Evolutionary conservation across 1,140 invertebrate genomes (phyloP), one percentile per base, ranked within the genome.

Genomic region (Holotrichia oblita): DNA sequence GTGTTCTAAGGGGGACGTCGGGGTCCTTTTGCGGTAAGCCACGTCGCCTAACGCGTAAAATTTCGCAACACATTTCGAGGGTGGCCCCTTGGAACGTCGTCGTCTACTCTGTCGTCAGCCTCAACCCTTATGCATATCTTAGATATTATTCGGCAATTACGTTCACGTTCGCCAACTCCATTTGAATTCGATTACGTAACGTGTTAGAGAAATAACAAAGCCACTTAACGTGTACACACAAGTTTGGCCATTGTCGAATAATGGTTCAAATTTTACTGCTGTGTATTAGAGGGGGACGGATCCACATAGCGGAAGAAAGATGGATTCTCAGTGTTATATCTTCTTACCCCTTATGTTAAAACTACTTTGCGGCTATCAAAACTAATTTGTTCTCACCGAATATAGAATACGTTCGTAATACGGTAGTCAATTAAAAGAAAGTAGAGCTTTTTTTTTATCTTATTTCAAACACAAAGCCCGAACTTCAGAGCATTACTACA

Each of bases 131-230:
- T 55, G 48, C 48, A 55, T 55, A 55, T 55, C 48, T 55, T 17
- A 17, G 48, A 34, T 69, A 69, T 69, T 69, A 69, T 69, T 69
- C 61, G 48, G 48, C 48, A 55, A 55, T 55, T 69, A 69, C 61
- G 61, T 27, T 69, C 27, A 12, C 10, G 17, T 6, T 27, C 61
- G 27, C 22, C 20, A 69, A 69, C 61, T 27, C 20, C 61, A 69
- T 69, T 69, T 7, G 61, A 69, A 69, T 69, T 69, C 17, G 20
- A 69, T 69, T 69, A 69, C 12, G 61, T 55, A 55, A 69, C 61
- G 61, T 69, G 61, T 27, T 69, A 69, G 17, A 17, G 61, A 34
- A 69, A 69, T 69, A 69, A 69, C 22, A 69, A 69, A 69, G 61
- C 61, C 22, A 69, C 22, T 69, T 69, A 69, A 69, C 27, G 61